These are phyloP conservation scores for Microctenopoma steveboyesi DNA, from an alignment of 2,797 vertebrate genomes.

Conservation along the genomic window DNA sequence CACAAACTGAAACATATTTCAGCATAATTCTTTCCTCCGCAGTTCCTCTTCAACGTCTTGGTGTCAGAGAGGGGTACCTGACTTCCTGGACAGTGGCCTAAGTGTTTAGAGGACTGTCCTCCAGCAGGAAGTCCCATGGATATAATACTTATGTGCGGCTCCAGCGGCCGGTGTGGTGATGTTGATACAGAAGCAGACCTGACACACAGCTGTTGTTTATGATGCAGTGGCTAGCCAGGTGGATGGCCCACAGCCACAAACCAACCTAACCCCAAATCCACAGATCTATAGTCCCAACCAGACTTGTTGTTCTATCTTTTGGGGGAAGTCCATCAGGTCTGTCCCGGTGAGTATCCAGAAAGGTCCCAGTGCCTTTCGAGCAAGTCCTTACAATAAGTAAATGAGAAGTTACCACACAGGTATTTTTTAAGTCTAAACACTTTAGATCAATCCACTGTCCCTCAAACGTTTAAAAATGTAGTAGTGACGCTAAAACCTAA, in stretches of 20 bases:
- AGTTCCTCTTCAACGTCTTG: constrained; percentile 12
- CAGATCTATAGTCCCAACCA: constrained; percentile 83
- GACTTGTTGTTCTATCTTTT: constrained; percentile 51
- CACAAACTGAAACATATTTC: background rate
- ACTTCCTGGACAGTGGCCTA: constrained; percentile 73
- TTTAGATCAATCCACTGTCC: background rate
- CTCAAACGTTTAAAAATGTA: background rate
- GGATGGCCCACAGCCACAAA: constrained; percentile 77
- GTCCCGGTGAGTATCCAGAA: constrained; percentile 17
- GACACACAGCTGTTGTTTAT: constrained; percentile 82
- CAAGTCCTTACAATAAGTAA: constrained; percentile 4
- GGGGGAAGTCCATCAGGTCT: constrained; percentile 35
- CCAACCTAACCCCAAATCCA: constrained; percentile 74
- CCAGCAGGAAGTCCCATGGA: constrained; percentile 70
- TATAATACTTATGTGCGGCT: constrained; percentile 77
- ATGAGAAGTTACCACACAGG: background rate
- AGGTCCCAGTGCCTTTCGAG: constrained; percentile 22
- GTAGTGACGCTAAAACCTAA: background rate
- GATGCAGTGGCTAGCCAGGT: constrained; percentile 82
- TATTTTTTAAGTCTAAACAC: background rate
- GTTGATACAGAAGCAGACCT: constrained; percentile 72
- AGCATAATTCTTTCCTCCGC: constrained; percentile 4
- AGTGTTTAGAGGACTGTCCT: constrained; percentile 56
- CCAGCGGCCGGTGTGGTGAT: constrained; percentile 73
- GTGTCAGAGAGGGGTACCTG: constrained; percentile 37